phyloP scores from a whole-genome alignment of 2,113 vertebrate genomes.

The Pitta sordida region DNA sequence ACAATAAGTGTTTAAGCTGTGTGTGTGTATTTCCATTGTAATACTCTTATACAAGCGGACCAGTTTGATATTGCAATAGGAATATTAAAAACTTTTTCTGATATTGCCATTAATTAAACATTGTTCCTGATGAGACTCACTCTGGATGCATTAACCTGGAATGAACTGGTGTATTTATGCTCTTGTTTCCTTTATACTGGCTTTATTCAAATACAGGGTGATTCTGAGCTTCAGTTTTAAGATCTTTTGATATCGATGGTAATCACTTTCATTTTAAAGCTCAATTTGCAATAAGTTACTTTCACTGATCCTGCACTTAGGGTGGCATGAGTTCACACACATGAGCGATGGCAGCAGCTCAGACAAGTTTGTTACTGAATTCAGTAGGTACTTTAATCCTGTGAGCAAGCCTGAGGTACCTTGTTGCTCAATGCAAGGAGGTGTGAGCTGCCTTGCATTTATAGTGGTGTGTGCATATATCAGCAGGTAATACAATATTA shows the following conservation, averaged over 20 bases:
- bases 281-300: neutral
- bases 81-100: neutral
- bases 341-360: neutral
- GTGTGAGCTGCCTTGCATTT: neutral
- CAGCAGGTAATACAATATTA: neutral
- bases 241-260: neutral
- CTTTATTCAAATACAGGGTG: neutral
- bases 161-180: neutral
- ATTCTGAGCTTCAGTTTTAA: neutral
- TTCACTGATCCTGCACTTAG: rapidly evolving
- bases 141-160: neutral
- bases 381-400: neutral
- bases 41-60: neutral
- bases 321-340: neutral
- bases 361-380: neutral
- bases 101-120: neutral
- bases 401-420: neutral
- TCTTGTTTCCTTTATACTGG: neutral
- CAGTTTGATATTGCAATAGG: neutral
- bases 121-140: neutral
- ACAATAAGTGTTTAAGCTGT: neutral
- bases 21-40: neutral
- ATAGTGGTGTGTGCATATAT: rapidly evolving
- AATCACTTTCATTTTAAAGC: neutral
- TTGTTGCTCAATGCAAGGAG: neutral